Conservation (phyloP, 2,113 vertebrate species). For the Heterotilapia buettikoferi region DNA sequence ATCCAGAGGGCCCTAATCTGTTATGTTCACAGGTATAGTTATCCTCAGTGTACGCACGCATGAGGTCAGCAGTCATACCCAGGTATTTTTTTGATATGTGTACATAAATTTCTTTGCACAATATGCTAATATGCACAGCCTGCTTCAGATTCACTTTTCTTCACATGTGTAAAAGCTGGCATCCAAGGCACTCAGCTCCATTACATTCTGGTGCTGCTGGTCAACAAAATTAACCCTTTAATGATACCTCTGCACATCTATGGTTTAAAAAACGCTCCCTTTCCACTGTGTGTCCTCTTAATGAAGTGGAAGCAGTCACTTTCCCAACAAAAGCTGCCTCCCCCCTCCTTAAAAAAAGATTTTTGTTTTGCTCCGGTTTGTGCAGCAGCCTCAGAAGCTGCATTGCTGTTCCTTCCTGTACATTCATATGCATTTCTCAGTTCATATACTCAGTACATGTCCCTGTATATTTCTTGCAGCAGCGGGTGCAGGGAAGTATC, state of each 20-base stretch:
- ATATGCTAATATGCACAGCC: not conserved
- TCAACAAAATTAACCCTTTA: not conserved
- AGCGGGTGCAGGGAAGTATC: conserved; percentile 90
- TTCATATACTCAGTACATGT: conserved; percentile 77
- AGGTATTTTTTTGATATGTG: not conserved
- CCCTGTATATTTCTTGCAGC: conserved; percentile 93
- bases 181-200: not conserved
- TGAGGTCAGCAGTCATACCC: not conserved
- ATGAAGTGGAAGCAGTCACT: not conserved
- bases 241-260: not conserved
- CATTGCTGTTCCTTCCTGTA: not conserved
- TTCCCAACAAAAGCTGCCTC: not conserved
- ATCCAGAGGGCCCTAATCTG: not conserved
- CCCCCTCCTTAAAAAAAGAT: not conserved
- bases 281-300: not conserved
- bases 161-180: not conserved
- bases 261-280: not conserved
- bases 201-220: not conserved
- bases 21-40: not conserved
- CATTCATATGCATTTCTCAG: not conserved
- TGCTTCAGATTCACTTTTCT: not conserved
- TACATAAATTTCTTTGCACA: not conserved
- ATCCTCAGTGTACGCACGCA: not conserved
- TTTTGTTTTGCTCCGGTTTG: not conserved
- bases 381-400: not conserved